A percentile compares a stretch with the other conserved stretches of the same genome.
Conservation (phyloP, 1,140 invertebrate genomes). For the Brachionus koreanus region DNA sequence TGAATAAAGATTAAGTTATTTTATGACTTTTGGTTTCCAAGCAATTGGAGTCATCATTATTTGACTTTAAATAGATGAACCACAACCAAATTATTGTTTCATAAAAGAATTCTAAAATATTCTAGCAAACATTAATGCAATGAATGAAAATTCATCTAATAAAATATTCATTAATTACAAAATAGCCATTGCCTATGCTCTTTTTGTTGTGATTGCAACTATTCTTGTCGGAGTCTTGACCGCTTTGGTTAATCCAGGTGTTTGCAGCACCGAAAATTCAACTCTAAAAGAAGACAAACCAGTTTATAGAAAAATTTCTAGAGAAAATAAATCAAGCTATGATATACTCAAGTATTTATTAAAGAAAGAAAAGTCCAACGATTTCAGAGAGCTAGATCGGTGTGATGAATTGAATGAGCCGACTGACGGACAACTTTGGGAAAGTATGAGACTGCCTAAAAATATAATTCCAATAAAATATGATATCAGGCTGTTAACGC, state of each 20-base stretch:
- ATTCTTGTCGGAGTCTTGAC: neutral
- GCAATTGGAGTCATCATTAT: neutral
- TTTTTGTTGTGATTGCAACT: neutral
- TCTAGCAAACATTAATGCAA: neutral
- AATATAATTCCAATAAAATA: conserved; percentile 13
- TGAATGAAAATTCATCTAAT: neutral
- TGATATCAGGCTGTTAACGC: neutral
- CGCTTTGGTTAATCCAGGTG: neutral
- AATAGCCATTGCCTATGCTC: neutral
- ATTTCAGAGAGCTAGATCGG: neutral
- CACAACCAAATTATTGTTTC: neutral
- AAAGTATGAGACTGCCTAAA: conserved; percentile 2
- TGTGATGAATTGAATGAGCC: neutral
- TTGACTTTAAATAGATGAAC: neutral
- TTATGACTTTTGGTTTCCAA: conserved; percentile 15
- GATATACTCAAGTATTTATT: neutral
- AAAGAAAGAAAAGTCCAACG: neutral
- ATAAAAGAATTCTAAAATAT: neutral
- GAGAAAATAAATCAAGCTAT: neutral
- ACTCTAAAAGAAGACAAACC: neutral
- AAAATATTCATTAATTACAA: conserved; percentile 12
- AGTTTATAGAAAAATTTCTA: neutral
- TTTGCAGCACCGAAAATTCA: neutral
- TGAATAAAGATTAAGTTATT: neutral
- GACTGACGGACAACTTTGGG: conserved; percentile 27